Base-by-base conservation (phyloP, 2,797 vertebrate genomes). In the Pelobates cultripes region DNA sequence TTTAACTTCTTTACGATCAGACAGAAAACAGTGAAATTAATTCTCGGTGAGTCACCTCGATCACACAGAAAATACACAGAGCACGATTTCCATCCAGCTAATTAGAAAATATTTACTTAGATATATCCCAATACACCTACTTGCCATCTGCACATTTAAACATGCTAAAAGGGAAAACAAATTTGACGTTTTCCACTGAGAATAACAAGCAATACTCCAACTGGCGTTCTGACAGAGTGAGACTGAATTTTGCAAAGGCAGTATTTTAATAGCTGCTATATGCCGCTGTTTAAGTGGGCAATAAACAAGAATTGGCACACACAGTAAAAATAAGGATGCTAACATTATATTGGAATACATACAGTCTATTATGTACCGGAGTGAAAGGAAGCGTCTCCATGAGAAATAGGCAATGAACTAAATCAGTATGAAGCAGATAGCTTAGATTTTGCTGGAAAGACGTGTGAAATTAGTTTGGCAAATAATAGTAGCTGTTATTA, bases 81-180 rank as follows among this genome's bases (percentile, higher is more conserved):
- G 75, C 68, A 67, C 40, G 69, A 77, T 82, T 77, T 77, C 67
- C 80, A 82, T 82, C 60, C 40, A 51, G 67, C 73, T 67, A 82
- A 82, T 82, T 82, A 82, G 74, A 82, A 82, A 82, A 82, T 82
- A 82, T 82, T 82, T 82, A 82, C 80, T 71, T 82, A 77, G 80
- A 68, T 57, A 72, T 76, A 77, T 82, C 80, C 80, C 80, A 77
- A 77, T 82, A 82, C 80, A 82, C 80, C 80, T 82, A 82, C 80
- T 47, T 82, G 70, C 80, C 80, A 82, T 82, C 80, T 82, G 80
- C 51, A 71, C 74, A 82, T 47, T 71, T 70, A 81, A 28, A 66
- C 74, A 71, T 82, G 74, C 43, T 77, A 61, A 77, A 82, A 82
- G 63, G 80, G 74, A 82, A 82, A 81, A 64, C 4, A 66, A 67